Base-by-base conservation (phyloP, 1,140 invertebrate genomes). In the Neelides sp. region DNA sequence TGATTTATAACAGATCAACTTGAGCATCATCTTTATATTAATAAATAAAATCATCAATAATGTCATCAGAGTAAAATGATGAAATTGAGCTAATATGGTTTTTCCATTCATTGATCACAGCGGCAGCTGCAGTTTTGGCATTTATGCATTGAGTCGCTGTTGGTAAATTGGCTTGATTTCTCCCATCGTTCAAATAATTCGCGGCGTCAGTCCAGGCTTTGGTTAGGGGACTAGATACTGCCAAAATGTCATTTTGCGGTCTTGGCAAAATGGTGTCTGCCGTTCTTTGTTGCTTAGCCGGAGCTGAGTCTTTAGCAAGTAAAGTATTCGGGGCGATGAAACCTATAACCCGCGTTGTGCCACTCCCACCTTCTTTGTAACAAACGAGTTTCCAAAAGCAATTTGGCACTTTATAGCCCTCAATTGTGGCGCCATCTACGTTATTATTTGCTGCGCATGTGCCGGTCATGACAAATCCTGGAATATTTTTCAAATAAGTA, bases 371-470 rank as follows among this genome's bases (percentile, higher is more conserved):
- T 2, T 52, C 42, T 17, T 45, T 52, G 32, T 52, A 52, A 36
- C 50, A 52, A 4, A 52, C n/a, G 2, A 52, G 17, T 39, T 52
- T 52, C 50, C 50, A 52, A 34, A 39, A 52, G 20, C 43, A 46
- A 2, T 4, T 12, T 19, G 50, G 50, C 2, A 52, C 50, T 8
- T 30, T 27, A 13, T 22, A 47, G 2, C 43, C 43, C 7, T 37
- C 42, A 8, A n/a, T 13, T 13, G 50, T 46, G 7, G 13, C 2
- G 5, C 50, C 39, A 34, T 50, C 34, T 7, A 24, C 15, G 17
- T 34, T 45, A 27, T 55, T 42, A 1, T 15, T 10, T 1, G 45
- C 4, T 12, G 10, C 36, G 23, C 50, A 45, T 2, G 46, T 19
- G 0, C 50, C 50, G 1, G 50, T 52, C 41, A 52, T 52, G 3